Evolutionary conservation across 2,113 vertebrate species (phyloP).

Genomic region (Cottus gobio): DNA sequence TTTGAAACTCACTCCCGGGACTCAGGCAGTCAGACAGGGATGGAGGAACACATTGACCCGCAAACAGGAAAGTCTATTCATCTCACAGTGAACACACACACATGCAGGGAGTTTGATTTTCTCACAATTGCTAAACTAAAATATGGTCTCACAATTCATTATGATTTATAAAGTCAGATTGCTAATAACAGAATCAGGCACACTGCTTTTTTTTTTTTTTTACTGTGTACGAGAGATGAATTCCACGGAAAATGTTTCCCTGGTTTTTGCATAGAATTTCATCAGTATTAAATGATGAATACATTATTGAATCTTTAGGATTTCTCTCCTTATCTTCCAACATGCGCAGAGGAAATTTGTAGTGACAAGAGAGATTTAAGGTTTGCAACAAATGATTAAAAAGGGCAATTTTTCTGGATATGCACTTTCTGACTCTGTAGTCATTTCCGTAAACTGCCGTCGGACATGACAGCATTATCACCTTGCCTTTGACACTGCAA

Average conservation of each 20-base stretch:
- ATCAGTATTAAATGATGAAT: constrained; percentile 49
- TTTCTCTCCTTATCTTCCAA: neutral
- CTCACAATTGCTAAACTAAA: neutral
- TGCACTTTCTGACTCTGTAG: constrained; percentile 42
- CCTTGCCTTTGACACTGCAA: constrained; percentile 65
- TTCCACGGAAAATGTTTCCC: constrained; percentile 16
- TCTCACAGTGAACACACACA: neutral
- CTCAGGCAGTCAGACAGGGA: constrained; percentile 32
- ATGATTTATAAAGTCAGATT: neutral
- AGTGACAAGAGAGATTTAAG: constrained; percentile 19
- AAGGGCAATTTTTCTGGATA: constrained; percentile 27
- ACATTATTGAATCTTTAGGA: constrained; percentile 30
- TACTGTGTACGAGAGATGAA: constrained; percentile 9
- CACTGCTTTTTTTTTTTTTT: neutral
- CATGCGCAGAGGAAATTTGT: constrained; percentile 14
- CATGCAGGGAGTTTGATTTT: neutral
- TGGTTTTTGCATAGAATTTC: constrained; percentile 36
- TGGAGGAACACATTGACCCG: constrained; percentile 13
- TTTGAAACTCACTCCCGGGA: constrained; percentile 58
- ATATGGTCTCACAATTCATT: neutral
- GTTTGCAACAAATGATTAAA: constrained; percentile 54
- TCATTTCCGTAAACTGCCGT: constrained; percentile 71
- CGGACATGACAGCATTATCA: constrained; percentile 68
- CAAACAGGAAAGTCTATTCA: neutral
- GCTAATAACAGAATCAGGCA: constrained; percentile 2